These are phyloP conservation scores for Alectoris magna DNA, from an alignment of 2,797 vertebrate genomes.

Conservation along the genomic window DNA sequence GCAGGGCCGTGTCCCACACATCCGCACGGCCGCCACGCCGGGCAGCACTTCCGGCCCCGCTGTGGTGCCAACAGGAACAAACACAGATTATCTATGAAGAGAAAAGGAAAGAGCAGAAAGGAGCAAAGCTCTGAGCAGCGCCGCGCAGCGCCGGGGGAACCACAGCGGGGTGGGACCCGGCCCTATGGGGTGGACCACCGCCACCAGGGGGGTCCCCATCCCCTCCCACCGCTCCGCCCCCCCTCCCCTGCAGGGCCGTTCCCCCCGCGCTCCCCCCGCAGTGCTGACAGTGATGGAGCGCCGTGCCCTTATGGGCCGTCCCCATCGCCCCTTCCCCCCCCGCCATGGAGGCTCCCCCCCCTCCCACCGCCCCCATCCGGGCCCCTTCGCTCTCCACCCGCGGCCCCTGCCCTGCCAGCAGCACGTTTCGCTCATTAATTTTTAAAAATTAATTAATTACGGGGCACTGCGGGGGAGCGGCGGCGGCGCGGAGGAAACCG, in stretches of 20 bases:
- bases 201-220: not conserved
- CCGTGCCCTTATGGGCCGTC: too few relatives aligned
- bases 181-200: too few relatives aligned
- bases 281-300: too few relatives aligned
- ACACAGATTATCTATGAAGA: not conserved
- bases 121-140: too few relatives aligned
- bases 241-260: too few relatives aligned
- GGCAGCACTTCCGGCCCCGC: not conserved
- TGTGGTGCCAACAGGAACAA: constrained; percentile 11
- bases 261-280: not conserved
- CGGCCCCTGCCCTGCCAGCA: not conserved
- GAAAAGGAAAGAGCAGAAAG: not conserved
- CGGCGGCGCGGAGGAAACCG: constrained; percentile 12
- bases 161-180: too few relatives aligned
- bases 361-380: not conserved
- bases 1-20: too few relatives aligned
- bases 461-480: constrained; percentile 9
- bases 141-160: too few relatives aligned
- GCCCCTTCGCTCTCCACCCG: accelerated
- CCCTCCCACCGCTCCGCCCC: not conserved
- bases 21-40: not conserved
- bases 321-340: not conserved
- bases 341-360: not conserved
- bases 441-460: constrained; percentile 68
- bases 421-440: constrained; percentile 65